Evolutionary conservation across 2,797 vertebrate species (phyloP), one percentile per base, ranked within the genome.

Genomic region (Gymnodraco acuticeps): DNA sequence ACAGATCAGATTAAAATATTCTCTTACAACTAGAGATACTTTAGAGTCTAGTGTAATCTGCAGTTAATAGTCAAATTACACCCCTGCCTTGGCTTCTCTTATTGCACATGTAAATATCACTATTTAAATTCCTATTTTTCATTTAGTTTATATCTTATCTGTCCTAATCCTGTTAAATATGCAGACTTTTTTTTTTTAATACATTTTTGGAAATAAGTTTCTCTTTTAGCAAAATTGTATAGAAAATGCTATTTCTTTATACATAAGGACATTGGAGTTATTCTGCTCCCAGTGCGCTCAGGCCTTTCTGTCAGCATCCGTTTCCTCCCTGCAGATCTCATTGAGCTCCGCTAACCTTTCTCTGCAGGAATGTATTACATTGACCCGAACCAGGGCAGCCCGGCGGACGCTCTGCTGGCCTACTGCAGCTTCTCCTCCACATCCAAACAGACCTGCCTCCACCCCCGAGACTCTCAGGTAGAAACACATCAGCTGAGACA

Each of bases 371-470:
- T 95, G 77, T 98, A 96, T 88, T 97, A 97, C 91, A 95, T 97
- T 2, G 97, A 98, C 85, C 97, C 97, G 64, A 98, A 98, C 91
- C 97, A 97, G 81, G 97, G 97, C 81, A 97, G 96, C 77, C 69
- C 95, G 0, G 90, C 63, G 4, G 97, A 97, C 0, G 93, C 96
- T 0, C 89, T 98, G 80, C 75, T 96, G 78, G 97, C 93, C n/a
- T 95, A 95, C 91, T 98, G 97, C 90, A 96, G 95, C 93, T 97
- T 98, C 88, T 95, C 96, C 0, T 91, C 93, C 0, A 50, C 87
- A 13, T 93, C 94, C 11, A 94, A 93, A 1, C 94, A 96, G 87
- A 97, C 96, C 59, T 98, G 97, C 90, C 92, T 98, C 27, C 81
- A 95, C 48, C 95, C 96, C 0, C 15, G 75, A 48, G 76, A 87